Evolutionary conservation across 2,797 vertebrate genomes (phyloP), one percentile per base, ranked within the genome.

Genomic region (Mus minutoides): DNA sequence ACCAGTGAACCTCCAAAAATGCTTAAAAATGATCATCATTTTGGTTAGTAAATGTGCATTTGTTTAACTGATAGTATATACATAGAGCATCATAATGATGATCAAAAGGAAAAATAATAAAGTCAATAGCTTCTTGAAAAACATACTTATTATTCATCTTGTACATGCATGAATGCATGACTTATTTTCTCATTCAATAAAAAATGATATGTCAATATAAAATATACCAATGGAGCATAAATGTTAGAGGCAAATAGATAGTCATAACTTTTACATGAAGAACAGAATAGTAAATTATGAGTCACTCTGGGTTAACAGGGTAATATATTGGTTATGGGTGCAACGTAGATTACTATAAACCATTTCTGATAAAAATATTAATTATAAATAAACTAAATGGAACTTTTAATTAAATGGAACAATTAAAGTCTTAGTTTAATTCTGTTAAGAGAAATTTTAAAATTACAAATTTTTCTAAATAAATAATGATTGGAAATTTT

Each of bases 321-420:
- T 89, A 31, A 67, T 91, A 58, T 86, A 92, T 73, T 80, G 29
- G 7, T 31, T 88, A 8, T 85, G 34, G 40, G 13, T 91, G 73
- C 77, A 92, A 95, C 43, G 67, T 88, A 95, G 87, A 88, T 95
- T 80, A 94, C 88, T 82, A 19, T 8, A 64, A 40, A 71, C 83
- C 3, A 31, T 85, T 97, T 96, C 73, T 89, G 34, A 37, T 78
- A 97, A 92, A 96, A 86, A 2, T 94, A 92, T 77, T 85, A 96
- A 86, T 78, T 82, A 92, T 52, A 91, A 91, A 79, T 16, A 88
- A 86, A 60, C 16, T 82, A 73, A 93, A 69, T n/a, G 40, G 21
- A 95, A 69, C 22, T 82, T 11, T n/a, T 92, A 90, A 88, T 80
- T 94, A 88, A 90, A 87, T 88, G n/a, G 31, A 75, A 37, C 82